Conservation (phyloP, 2,113 vertebrate genomes). For the Leucosticte australis region DNA sequence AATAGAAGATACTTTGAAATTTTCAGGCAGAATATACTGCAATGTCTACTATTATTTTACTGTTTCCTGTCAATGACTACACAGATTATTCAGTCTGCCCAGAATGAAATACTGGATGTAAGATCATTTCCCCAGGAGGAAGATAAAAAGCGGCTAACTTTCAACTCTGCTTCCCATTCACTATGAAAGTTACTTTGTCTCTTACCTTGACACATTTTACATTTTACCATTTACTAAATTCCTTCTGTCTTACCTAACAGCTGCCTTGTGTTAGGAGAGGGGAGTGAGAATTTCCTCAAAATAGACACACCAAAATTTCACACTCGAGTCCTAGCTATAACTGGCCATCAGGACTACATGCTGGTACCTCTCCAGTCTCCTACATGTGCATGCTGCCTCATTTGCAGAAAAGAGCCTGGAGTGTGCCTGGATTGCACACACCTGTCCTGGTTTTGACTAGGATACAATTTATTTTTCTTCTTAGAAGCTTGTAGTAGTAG, state of each 20-base stretch:
- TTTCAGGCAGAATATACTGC: constrained; percentile 17
- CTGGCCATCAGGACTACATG: background rate
- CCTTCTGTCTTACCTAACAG: background rate
- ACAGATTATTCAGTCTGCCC: constrained; percentile 2
- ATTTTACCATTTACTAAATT: background rate
- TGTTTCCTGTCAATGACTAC: background rate
- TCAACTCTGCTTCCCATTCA: background rate
- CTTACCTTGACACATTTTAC: background rate
- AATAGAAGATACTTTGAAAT: constrained; percentile 31
- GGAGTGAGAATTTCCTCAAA: background rate
- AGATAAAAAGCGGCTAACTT: background rate
- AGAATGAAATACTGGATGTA: background rate
- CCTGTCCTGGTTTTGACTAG: background rate
- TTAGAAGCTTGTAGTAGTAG: background rate
- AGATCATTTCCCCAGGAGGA: background rate
- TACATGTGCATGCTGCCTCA: fast-evolving
- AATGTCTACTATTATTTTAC: background rate
- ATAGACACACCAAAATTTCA: background rate
- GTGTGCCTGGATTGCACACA: background rate
- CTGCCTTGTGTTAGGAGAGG: background rate
- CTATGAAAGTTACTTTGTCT: background rate
- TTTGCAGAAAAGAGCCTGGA: background rate
- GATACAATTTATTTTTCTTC: background rate
- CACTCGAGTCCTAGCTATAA: background rate
- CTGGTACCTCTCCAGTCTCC: too few species aligned